phyloP scores from a whole-genome alignment of 2,797 vertebrate species.

The Xerus rutilus region DNA sequence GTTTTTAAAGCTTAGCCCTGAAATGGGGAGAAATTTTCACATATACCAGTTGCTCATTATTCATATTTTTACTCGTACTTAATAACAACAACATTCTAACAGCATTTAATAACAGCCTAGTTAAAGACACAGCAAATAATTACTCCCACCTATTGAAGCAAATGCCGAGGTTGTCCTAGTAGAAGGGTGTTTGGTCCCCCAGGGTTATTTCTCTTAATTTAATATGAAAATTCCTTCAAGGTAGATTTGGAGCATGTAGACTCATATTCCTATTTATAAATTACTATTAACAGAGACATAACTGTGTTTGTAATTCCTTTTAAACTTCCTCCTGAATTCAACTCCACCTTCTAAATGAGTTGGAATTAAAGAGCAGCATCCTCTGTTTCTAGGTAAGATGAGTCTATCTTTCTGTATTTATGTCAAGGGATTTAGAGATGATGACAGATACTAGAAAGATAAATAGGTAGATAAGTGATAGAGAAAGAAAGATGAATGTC shows the following conservation, averaged over 20 bases:
- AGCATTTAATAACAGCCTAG: neutral
- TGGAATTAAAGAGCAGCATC: neutral
- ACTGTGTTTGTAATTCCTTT: neutral
- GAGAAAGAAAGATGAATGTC: neutral
- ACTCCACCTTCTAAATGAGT: neutral
- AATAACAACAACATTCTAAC: neutral
- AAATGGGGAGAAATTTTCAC: neutral
- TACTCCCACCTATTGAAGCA: neutral
- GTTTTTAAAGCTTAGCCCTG: neutral
- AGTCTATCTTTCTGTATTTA: neutral
- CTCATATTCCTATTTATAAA: conserved; percentile 11
- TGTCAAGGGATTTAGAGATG: neutral
- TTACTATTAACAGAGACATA: neutral
- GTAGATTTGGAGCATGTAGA: neutral
- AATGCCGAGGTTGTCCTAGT: neutral
- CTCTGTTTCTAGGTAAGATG: conserved; percentile 10
- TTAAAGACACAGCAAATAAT: conserved; percentile 35
- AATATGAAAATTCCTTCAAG: neutral
- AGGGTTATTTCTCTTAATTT: conserved; percentile 11
- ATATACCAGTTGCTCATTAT: neutral
- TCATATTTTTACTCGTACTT: neutral
- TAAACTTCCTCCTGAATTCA: conserved; percentile 19
- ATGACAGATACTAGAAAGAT: neutral
- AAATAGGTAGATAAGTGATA: neutral
- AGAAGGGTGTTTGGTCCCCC: neutral